These are phyloP conservation scores for Zaprionus inermis DNA, from an alignment of 1,140 invertebrate genomes.

Conservation along the genomic window DNA sequence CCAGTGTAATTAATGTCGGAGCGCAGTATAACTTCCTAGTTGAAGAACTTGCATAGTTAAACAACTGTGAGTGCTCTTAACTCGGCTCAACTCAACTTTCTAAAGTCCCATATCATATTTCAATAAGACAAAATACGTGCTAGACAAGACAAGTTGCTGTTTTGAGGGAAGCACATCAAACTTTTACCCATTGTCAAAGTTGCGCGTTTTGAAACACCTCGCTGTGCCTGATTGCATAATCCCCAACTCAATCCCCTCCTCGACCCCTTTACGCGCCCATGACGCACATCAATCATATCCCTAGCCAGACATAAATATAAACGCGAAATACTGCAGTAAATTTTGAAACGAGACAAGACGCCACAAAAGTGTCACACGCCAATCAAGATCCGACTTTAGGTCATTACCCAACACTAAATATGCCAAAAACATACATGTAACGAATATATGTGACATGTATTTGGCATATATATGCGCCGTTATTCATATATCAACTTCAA, in stretches of 20 bases:
- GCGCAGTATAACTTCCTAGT: background rate
- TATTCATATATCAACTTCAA: conserved; percentile 25
- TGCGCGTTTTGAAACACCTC: conserved; percentile 1
- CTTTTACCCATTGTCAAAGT: background rate
- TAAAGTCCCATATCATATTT: background rate
- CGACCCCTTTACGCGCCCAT: background rate
- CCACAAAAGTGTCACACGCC: conserved; percentile 72
- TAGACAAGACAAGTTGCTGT: background rate
- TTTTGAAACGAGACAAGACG: conserved; percentile 61
- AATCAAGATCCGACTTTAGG: conserved; percentile 59
- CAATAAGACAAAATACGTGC: background rate
- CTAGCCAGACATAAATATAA: conserved; percentile 49
- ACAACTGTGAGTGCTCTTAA: background rate
- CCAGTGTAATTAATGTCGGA: too few relatives aligned
- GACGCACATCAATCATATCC: conserved; percentile 70
- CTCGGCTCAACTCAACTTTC: background rate
- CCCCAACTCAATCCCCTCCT: background rate
- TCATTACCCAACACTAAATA: conserved; percentile 26
- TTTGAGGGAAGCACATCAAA: background rate
- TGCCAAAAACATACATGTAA: background rate
- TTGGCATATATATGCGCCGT: background rate
- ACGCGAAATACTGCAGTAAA: conserved; percentile 53
- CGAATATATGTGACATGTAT: background rate
- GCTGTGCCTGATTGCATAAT: background rate
- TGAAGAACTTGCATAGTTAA: background rate